Percentiles rank a stretch among this genome's conserved stretches.
phyloP scores from a whole-genome alignment of 2,888 invertebrate genomes.

The Lycia hirtaria region DNA sequence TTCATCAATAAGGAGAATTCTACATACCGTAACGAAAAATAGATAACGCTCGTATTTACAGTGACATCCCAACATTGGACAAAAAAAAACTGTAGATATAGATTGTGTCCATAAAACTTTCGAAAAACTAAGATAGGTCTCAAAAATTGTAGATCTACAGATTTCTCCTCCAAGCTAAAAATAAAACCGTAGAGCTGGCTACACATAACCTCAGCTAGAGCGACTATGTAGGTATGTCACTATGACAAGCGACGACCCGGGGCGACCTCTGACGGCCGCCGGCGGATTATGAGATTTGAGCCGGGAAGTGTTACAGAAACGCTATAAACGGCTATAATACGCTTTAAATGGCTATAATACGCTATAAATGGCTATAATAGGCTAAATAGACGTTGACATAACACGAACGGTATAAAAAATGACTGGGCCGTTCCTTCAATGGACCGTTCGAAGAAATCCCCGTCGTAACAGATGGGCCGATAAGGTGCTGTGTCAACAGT shows the following conservation, averaged over 20 bases:
- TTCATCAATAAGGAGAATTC: too few species aligned
- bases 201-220: too few species aligned
- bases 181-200: too few species aligned
- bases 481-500: conserved; percentile 7
- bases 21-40: too few species aligned
- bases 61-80: too few species aligned
- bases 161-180: too few species aligned
- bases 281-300: conserved; percentile 42
- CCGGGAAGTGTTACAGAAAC: conserved; percentile 34
- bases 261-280: conserved; percentile 35
- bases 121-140: too few species aligned
- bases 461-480: conserved; percentile 1
- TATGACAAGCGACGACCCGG: conserved; percentile 47
- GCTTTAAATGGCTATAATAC: not conserved
- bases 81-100: too few species aligned
- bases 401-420: conserved; percentile 24
- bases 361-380: not conserved
- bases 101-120: too few species aligned
- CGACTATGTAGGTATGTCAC: conserved; percentile 12
- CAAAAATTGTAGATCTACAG: too few species aligned
- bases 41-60: too few species aligned
- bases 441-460: conserved; percentile 3
- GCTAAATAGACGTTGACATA: conserved; percentile 19
- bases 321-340: too few species aligned
- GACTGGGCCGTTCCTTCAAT: conserved; percentile 8